Percentiles rank a stretch among this genome's conserved stretches.
phyloP scores from a whole-genome alignment of 92 coral and sea anemone species.

The Palythoa heliodiscus region DNA sequence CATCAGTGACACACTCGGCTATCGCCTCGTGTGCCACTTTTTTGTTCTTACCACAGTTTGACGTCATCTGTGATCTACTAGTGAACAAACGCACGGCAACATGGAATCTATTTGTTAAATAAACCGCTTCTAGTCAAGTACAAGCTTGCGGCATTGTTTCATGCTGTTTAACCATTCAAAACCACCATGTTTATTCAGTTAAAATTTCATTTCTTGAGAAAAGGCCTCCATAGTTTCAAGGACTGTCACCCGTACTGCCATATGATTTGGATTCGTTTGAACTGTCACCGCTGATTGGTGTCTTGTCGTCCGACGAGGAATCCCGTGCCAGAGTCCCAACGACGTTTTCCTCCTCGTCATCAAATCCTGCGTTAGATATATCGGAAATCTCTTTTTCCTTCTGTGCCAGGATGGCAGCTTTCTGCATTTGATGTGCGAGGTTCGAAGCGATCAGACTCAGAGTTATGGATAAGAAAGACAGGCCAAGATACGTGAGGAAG shows the following conservation, averaged over 20 bases:
- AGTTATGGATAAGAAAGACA: slow-evolving; percentile 77
- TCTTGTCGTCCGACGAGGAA: slow-evolving; percentile 53
- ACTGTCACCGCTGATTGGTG: slow-evolving; percentile 53
- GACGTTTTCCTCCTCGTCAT: slow-evolving; percentile 52
- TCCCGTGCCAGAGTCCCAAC: slow-evolving; percentile 9
- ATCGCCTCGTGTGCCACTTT: no score
- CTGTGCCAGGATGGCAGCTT: slow-evolving; percentile 72
- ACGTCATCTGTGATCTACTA: no score
- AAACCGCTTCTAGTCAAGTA: no score
- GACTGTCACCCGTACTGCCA: slow-evolving; percentile 70
- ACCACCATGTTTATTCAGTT: no score
- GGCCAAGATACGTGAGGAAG: slow-evolving; percentile 71
- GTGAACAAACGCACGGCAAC: no score
- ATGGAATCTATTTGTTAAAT: no score
- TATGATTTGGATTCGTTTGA: slow-evolving; percentile 78
- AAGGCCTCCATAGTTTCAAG: background rate
- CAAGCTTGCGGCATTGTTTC: no score
- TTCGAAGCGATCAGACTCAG: slow-evolving; percentile 87
- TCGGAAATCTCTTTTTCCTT: slow-evolving; percentile 75
- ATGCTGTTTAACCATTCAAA: no score
- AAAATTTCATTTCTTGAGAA: no score
- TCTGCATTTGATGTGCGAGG: slow-evolving; percentile 77
- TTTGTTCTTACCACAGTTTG: no score
- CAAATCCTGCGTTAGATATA: slow-evolving; percentile 60
- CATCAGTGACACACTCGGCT: no score